Conservation (phyloP, 2,113 vertebrate species). For the Cololabis saira region DNA sequence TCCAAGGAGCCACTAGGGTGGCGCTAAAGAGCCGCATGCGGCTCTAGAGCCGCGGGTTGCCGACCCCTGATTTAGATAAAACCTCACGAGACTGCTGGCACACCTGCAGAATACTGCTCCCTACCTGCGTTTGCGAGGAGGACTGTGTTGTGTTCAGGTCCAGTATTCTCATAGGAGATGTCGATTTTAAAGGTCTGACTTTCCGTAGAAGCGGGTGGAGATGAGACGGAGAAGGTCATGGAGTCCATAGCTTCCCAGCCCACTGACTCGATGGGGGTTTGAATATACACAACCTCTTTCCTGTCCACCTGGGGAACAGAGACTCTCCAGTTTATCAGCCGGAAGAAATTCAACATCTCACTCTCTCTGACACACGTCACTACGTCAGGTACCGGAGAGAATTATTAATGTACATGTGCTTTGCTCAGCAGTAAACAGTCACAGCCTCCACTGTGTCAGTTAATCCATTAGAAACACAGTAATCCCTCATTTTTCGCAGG, state of each 20-base stretch:
- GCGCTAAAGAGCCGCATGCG: no score
- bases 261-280: slow-evolving; percentile 71
- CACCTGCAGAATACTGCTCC: slow-evolving; percentile 9
- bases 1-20: no score
- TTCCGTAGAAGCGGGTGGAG: slow-evolving; percentile 83
- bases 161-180: slow-evolving; percentile 87
- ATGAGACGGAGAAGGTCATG: slow-evolving; percentile 84
- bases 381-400: background rate
- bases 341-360: slow-evolving; percentile 14
- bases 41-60: no score
- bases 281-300: slow-evolving; percentile 84
- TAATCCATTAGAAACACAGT: slow-evolving; percentile 38
- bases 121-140: slow-evolving; percentile 91
- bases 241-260: slow-evolving; percentile 86
- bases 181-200: slow-evolving; percentile 83
- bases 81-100: no score
- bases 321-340: slow-evolving; percentile 10
- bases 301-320: slow-evolving; percentile 82
- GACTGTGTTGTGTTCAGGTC: slow-evolving; percentile 77
- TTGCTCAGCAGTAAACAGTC: slow-evolving; percentile 33
- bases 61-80: no score
- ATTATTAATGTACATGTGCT: slow-evolving; percentile 31
- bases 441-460: slow-evolving; percentile 15
- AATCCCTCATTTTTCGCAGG: no score
- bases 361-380: no score